These are phyloP conservation scores for Neogobius melanostomus DNA, from an alignment of 2,113 vertebrate species.

Conservation along the genomic window DNA sequence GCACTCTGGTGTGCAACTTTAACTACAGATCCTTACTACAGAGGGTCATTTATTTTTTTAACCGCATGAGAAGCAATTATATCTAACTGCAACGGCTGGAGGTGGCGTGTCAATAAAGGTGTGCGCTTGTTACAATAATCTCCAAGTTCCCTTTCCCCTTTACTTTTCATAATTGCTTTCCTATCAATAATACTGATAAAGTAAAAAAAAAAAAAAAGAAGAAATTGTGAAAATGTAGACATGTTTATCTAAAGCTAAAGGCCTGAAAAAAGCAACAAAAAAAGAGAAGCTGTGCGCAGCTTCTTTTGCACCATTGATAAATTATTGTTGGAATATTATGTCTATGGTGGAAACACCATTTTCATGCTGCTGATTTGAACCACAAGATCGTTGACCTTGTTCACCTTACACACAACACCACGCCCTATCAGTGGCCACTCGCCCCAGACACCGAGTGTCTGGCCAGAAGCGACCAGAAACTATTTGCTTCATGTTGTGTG, in stretches of 20 bases:
- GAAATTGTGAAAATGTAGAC: conserved; percentile 3
- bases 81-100: conserved; percentile 11
- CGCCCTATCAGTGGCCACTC: conserved; percentile 38
- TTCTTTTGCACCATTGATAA: not conserved
- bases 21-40: conserved; percentile 39
- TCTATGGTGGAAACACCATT: conserved; percentile 8
- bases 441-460: conserved; percentile 30
- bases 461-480: conserved; percentile 23
- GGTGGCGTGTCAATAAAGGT: conserved; percentile 30
- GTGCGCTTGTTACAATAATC: conserved; percentile 25
- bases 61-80: conserved; percentile 13
- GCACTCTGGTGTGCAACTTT: conserved; percentile 14
- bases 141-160: conserved; percentile 28
- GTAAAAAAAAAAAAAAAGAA: not conserved
- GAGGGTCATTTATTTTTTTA: conserved; percentile 19
- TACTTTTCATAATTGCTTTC: conserved; percentile 39
- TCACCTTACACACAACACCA: conserved; percentile 53
- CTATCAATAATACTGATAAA: conserved; percentile 25
- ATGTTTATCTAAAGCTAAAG: not conserved
- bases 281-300: not conserved
- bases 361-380: not conserved
- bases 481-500: conserved; percentile 63
- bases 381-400: conserved; percentile 47
- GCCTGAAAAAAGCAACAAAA: not conserved
- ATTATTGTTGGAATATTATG: not conserved